Evolutionary conservation across 2,888 invertebrate species (phyloP).

Genomic region (Kuschelorhynchus macadamiae): DNA sequence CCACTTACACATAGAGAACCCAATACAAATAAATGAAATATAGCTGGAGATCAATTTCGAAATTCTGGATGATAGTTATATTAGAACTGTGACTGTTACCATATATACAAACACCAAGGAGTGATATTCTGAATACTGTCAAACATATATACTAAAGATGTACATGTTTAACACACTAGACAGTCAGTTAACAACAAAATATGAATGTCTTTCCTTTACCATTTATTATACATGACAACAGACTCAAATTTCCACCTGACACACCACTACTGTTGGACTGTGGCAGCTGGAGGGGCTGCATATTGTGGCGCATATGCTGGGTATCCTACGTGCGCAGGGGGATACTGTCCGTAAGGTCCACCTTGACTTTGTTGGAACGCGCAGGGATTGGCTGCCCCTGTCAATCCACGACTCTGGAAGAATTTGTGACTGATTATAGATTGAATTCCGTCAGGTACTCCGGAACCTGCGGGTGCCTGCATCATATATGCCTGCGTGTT

Average conservation of each 20-base stretch:
- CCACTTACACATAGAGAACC: too few relatives aligned
- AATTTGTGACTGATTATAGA: slow-evolving; percentile 79
- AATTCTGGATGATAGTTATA: too few relatives aligned
- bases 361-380: slow-evolving; percentile 74
- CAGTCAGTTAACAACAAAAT: too few relatives aligned
- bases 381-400: slow-evolving; percentile 72
- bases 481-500: slow-evolving; percentile 69
- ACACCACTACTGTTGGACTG: slow-evolving; percentile 79
- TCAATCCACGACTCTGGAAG: slow-evolving; percentile 77
- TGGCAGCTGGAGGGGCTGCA: slow-evolving; percentile 74
- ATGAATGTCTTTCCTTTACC: slow-evolving; percentile 34
- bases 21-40: too few relatives aligned
- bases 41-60: too few relatives aligned
- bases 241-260: slow-evolving; percentile 41
- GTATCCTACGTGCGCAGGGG: slow-evolving; percentile 76
- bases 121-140: too few relatives aligned
- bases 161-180: too few relatives aligned
- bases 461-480: slow-evolving; percentile 61
- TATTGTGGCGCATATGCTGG: slow-evolving; percentile 71
- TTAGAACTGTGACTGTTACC: too few relatives aligned
- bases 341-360: slow-evolving; percentile 74
- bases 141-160: too few relatives aligned
- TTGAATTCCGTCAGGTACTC: slow-evolving; percentile 69
- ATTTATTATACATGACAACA: slow-evolving; percentile 7
- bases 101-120: too few relatives aligned